Evolutionary conservation across 1,140 invertebrate genomes (phyloP).

Genomic region (Nylanderia fulva): DNA sequence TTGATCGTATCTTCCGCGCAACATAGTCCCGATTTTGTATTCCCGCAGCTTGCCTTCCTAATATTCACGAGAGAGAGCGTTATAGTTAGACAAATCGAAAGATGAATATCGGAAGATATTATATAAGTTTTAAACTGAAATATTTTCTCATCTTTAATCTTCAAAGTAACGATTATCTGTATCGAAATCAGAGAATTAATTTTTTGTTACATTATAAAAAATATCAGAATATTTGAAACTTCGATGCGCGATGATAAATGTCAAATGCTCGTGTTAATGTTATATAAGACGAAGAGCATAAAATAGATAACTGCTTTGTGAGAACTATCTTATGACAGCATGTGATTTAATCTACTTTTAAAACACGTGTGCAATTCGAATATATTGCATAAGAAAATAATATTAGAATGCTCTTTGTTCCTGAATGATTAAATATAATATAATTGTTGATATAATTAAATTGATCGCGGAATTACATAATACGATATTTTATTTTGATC

Average conservation of each 20-base stretch:
- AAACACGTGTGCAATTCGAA: not conserved
- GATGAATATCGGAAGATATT: not conserved
- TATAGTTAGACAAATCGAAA: not conserved
- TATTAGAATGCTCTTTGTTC: no score
- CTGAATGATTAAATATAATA: not conserved
- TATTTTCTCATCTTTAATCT: not conserved
- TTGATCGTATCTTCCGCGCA: slow-evolving; percentile 86
- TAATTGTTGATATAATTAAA: not conserved
- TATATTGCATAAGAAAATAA: not conserved
- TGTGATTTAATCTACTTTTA: not conserved
- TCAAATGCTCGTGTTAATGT: not conserved
- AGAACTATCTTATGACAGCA: not conserved
- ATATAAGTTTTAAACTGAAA: not conserved
- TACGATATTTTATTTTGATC: not conserved
- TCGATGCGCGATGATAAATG: not conserved
- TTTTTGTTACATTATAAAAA: not conserved
- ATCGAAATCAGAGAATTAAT: not conserved
- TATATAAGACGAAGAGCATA: not conserved
- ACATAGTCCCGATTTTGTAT: slow-evolving; percentile 87
- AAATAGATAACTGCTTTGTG: not conserved
- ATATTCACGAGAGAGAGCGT: slow-evolving; percentile 47
- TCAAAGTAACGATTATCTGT: not conserved
- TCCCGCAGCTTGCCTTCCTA: slow-evolving; percentile 88
- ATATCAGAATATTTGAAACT: not conserved
- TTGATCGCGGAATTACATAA: not conserved